Base-by-base conservation (phyloP, 2,797 vertebrate genomes). In the Aeoliscus strigatus region DNA sequence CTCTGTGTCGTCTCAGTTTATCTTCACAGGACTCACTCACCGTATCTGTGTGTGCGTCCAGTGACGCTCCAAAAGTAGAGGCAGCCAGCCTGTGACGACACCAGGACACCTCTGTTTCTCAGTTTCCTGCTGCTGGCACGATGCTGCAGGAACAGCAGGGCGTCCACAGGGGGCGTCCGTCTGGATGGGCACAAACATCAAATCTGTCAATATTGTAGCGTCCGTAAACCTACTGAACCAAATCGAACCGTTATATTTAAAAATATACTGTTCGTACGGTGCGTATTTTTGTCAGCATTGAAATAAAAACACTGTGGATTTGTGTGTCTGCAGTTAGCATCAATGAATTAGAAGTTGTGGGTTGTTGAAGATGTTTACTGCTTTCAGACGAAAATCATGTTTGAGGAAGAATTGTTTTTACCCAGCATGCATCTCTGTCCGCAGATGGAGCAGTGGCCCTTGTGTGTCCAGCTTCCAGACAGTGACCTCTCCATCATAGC, bases 381-480 rank as follows among this genome's bases (percentile, higher is more conserved):
- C 13, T 11, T 28, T 14, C 5, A 13, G 8, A 5, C 11, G n/a
- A n/a, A n/a, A n/a, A n/a, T n/a, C n/a, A n/a, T n/a, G n/a, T n/a
- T n/a, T n/a, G n/a, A n/a, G n/a, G n/a, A n/a, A n/a, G n/a, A n/a
- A n/a, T n/a, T 27, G 25, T 2, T 13, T 64, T 66, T 41, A 73
- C 67, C 40, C 27, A 9, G 23, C 6, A 31, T 65, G 59, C 1
- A 39, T 55, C 10, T 66, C 39, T 12, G 39, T 39, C 15, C 43
- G 65, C 6, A 80, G 49, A 10, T 50, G 53, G 4, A 75, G 43
- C 39, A 51, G 8, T 0, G 66, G 61, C 48, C 55, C 62, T 13
- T 73, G 68, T 0, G 66, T 79, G 40, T 78, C 77, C 62, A 68
- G 21, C 49, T 70, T 82, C 81, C 81, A 83, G 35, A 77, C 17